Conservation (phyloP, 2,113 vertebrate species). For the Strix uralensis region DNA sequence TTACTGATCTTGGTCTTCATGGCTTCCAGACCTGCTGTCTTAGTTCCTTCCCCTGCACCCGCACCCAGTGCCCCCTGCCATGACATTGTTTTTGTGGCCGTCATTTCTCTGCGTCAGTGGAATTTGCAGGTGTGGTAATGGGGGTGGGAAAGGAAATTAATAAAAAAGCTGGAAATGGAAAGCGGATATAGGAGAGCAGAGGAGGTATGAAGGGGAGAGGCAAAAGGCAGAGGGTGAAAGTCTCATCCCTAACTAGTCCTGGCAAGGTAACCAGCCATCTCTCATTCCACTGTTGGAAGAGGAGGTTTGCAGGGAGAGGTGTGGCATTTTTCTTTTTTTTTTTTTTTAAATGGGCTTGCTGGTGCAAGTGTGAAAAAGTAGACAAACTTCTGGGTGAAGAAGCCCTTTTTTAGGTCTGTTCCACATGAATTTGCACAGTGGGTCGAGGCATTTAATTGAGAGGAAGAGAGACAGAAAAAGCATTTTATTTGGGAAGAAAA, state of each 20-base stretch:
- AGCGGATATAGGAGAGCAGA: background rate
- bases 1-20: background rate
- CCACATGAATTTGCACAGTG: background rate
- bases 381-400: background rate
- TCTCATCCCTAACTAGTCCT: background rate
- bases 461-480: background rate
- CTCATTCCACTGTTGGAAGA: background rate
- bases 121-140: background rate
- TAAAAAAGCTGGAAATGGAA: background rate
- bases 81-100: background rate
- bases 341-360: background rate
- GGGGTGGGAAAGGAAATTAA: background rate
- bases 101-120: background rate
- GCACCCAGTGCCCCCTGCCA: background rate
- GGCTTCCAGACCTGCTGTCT: rapidly evolving
- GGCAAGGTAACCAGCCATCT: background rate
- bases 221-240: background rate
- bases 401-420: background rate
- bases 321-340: background rate
- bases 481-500: background rate
- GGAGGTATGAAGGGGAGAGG: background rate
- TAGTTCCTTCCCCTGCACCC: background rate
- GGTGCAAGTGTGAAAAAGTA: background rate
- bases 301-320: background rate
- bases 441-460: background rate